phyloP scores from a whole-genome alignment of 2,888 invertebrate species.

The Cephus spinipes region DNA sequence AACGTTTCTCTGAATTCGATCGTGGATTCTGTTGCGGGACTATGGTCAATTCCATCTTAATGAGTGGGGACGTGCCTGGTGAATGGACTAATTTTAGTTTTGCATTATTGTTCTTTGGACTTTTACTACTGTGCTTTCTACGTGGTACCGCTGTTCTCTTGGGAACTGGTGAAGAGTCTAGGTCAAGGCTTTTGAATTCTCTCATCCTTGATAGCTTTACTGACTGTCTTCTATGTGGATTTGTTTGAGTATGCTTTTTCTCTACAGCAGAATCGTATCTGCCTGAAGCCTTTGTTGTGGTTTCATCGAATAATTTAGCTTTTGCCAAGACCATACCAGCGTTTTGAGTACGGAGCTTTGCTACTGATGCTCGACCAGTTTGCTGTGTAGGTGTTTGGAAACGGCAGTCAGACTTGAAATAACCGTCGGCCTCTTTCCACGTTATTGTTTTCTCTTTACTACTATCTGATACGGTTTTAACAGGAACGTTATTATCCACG shows the following conservation, averaged over 20 bases:
- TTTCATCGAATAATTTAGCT: constrained; percentile 79
- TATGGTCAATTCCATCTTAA: constrained; percentile 42
- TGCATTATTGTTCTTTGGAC: constrained; percentile 23
- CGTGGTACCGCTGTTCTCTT: constrained; percentile 3
- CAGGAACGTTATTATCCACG: constrained; percentile 10
- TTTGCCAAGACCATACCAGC: constrained; percentile 85
- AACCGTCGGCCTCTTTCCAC: constrained; percentile 71
- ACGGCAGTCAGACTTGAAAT: constrained; percentile 69
- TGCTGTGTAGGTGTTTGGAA: constrained; percentile 65
- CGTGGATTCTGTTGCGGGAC: constrained; percentile 26
- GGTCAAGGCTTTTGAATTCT: constrained; percentile 23
- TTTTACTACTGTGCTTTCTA: constrained; percentile 15
- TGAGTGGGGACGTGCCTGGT: constrained; percentile 33
- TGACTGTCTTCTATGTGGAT: constrained; percentile 26
- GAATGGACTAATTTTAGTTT: constrained; percentile 31
- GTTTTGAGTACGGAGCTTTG: constrained; percentile 78
- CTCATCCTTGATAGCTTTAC: constrained; percentile 26
- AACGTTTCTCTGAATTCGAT: constrained; percentile 26
- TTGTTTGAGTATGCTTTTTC: constrained; percentile 12
- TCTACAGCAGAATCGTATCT: constrained; percentile 18
- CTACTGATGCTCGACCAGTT: constrained; percentile 78
- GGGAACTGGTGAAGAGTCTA: constrained; percentile 1
- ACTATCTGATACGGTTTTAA: constrained; percentile 3
- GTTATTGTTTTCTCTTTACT: constrained; percentile 46
- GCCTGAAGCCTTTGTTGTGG: constrained; percentile 40